A percentile compares a stretch with the other conserved stretches of the same genome.
These are phyloP conservation scores for Holocentrus rufus DNA, from an alignment of 2,797 vertebrate species.

Conservation along the genomic window DNA sequence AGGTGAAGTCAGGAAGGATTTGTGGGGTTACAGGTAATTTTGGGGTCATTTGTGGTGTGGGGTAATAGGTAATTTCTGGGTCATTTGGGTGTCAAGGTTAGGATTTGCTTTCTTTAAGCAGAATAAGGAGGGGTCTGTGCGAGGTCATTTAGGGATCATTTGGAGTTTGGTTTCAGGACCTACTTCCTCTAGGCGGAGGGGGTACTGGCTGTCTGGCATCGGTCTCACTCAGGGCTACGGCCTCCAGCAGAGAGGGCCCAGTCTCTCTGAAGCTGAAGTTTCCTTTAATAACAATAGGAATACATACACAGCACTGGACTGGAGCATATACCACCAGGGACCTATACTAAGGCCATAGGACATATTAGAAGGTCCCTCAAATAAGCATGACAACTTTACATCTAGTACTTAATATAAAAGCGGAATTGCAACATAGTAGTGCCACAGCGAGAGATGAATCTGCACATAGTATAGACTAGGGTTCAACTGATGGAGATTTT, in stretches of 20 bases:
- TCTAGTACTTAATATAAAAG: not conserved
- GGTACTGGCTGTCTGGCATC: constrained; percentile 66
- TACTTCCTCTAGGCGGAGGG: constrained; percentile 71
- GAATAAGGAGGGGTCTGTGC: not conserved
- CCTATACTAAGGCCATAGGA: constrained; percentile 11
- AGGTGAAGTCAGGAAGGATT: not conserved
- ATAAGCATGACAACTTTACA: not conserved
- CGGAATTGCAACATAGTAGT: not conserved
- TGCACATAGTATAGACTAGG: too few relatives aligned
- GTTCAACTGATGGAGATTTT: too few relatives aligned
- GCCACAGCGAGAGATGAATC: not conserved
- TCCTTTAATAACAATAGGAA: constrained; percentile 63
- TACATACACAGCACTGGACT: constrained; percentile 28
- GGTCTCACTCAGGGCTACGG: constrained; percentile 64
- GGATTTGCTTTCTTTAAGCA: too few relatives aligned
- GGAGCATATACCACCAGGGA: constrained; percentile 18
- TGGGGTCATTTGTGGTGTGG: not conserved
- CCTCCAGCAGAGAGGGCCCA: constrained; percentile 70
- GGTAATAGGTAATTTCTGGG: too few relatives aligned
- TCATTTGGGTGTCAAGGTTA: too few relatives aligned
- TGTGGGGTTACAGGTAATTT: not conserved
- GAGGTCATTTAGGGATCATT: constrained; percentile 9
- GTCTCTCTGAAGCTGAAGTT: constrained; percentile 77
- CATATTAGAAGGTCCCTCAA: constrained; percentile 1
- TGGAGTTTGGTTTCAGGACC: constrained; percentile 45